Evolutionary conservation across 2,113 vertebrate genomes (phyloP).

Genomic region (Athene noctua): DNA sequence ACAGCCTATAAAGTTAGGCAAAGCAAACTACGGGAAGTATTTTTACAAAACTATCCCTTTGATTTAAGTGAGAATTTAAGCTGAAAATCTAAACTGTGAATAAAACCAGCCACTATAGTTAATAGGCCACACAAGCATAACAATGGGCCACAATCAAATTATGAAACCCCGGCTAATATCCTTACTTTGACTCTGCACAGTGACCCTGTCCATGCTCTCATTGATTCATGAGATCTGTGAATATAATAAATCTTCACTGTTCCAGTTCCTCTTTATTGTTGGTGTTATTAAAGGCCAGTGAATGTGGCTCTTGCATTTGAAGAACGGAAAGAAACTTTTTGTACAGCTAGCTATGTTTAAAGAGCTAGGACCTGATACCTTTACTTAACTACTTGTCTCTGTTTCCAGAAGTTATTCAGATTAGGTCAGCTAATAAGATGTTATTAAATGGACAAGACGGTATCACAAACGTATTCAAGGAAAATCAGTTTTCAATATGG

Average conservation of each 20-base stretch:
- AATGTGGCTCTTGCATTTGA: not conserved
- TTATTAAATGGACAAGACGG: not conserved
- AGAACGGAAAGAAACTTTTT: not conserved
- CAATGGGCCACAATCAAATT: not conserved
- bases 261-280: slow-evolving; percentile 18
- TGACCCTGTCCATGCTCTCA: not conserved
- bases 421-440: not conserved
- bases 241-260: slow-evolving; percentile 11
- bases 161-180: not conserved
- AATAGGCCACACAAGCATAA: not conserved
- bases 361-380: not conserved
- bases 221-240: slow-evolving; percentile 12
- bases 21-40: slow-evolving; percentile 44
- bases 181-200: not conserved
- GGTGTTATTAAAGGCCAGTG: not conserved
- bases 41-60: slow-evolving; percentile 25
- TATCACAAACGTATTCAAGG: not conserved
- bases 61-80: slow-evolving; percentile 19
- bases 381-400: not conserved
- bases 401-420: not conserved
- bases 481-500: not conserved
- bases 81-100: slow-evolving; percentile 22
- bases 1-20: slow-evolving; percentile 42
- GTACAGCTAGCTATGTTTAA: not conserved
- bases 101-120: not conserved